Conservation (phyloP, 2,797 vertebrate species). For the Phrynocephalus vlangalii region DNA sequence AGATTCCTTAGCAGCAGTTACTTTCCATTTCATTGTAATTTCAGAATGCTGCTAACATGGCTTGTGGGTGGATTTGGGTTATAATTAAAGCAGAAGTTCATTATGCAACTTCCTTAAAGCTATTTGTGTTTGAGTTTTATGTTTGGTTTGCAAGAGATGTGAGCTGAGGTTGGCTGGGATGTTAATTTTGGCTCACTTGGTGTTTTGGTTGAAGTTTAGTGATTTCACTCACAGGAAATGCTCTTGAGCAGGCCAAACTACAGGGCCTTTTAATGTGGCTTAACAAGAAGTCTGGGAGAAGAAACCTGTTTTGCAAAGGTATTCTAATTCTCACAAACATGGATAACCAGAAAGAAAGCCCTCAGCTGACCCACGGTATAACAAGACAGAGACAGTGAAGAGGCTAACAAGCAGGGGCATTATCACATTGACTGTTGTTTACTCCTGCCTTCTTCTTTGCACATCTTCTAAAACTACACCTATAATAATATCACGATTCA, state of each 20-base stretch:
- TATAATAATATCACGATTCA: background rate
- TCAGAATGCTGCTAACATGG: slow-evolving; percentile 6
- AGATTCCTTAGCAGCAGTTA: background rate
- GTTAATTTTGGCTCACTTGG: slow-evolving; percentile 35
- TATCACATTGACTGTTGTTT: background rate
- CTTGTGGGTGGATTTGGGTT: slow-evolving; percentile 20
- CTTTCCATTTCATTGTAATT: slow-evolving; percentile 15
- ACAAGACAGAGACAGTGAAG: background rate
- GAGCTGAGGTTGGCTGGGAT: slow-evolving; percentile 29
- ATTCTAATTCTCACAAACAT: slow-evolving; percentile 26
- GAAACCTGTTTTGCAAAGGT: slow-evolving; percentile 14
- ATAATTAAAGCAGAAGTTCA: background rate
- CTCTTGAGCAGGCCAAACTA: slow-evolving; percentile 30
- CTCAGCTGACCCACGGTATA: slow-evolving; percentile 5
- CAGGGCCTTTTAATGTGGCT: slow-evolving; percentile 39
- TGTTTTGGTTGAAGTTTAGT: slow-evolving; percentile 33
- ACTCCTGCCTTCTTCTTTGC: background rate
- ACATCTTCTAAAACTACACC: background rate
- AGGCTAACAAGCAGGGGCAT: background rate
- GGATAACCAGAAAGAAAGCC: slow-evolving; percentile 5
- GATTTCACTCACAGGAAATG: slow-evolving; percentile 38
- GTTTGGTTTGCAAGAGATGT: slow-evolving; percentile 32
- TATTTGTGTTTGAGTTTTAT: slow-evolving; percentile 16
- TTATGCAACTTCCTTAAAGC: slow-evolving; percentile 28
- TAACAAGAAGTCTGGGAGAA: slow-evolving; percentile 28